Evolutionary conservation across 2,888 invertebrate genomes (phyloP).

Genomic region (Cephus pulcher): DNA sequence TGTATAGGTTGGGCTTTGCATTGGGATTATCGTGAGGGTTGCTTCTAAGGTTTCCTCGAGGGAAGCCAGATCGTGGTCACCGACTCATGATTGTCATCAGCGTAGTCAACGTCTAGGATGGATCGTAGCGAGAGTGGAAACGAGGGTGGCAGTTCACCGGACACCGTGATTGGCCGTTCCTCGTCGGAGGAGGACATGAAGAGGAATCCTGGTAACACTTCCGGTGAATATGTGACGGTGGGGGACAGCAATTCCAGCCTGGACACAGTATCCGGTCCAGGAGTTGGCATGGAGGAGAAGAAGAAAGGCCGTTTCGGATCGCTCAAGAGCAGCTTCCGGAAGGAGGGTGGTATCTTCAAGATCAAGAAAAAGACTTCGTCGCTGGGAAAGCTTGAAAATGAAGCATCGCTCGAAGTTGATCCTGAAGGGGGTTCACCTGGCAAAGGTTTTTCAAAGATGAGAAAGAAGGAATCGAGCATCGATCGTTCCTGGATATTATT

Average conservation of each 20-base stretch:
- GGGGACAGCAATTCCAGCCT: conserved; percentile 55
- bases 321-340: conserved; percentile 52
- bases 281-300: conserved; percentile 34
- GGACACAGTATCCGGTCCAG: conserved; percentile 45
- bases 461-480: not conserved
- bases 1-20: not conserved
- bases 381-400: conserved; percentile 31
- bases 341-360: conserved; percentile 53
- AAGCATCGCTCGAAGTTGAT: conserved; percentile 33
- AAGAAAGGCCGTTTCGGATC: conserved; percentile 52
- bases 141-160: conserved; percentile 54
- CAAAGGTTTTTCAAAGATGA: conserved; percentile 30
- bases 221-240: conserved; percentile 45
- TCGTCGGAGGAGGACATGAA: conserved; percentile 50
- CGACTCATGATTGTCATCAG: conserved; percentile 6
- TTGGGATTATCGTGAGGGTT: not conserved
- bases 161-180: conserved; percentile 53
- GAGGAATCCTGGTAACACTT: conserved; percentile 25
- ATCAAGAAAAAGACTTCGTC: conserved; percentile 42
- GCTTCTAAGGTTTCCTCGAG: conserved; percentile 18
- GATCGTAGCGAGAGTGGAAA: conserved; percentile 49
- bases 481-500: not conserved
- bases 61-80: conserved; percentile 18
- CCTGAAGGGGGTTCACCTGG: conserved; percentile 27
- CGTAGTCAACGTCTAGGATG: conserved; percentile 33